A percentile compares a stretch with the other conserved stretches of the same genome.
phyloP scores from a whole-genome alignment of 2,888 invertebrate species.

The Aproaerema taeniolella region DNA sequence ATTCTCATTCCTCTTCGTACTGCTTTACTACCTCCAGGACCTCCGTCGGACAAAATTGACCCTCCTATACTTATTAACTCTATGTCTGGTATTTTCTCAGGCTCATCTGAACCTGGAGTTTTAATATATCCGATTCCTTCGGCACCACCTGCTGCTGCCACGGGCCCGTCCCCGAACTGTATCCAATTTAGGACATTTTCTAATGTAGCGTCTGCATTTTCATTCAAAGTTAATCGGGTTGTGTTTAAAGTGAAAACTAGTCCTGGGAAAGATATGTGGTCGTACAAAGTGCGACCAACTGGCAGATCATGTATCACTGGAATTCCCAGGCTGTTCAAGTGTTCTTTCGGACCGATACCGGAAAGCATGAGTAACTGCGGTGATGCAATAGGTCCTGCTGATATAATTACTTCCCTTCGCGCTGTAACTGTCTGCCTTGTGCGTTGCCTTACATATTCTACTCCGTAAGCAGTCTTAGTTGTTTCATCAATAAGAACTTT shows the following conservation, averaged over 20 bases:
- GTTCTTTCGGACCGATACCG: slow-evolving; percentile 81
- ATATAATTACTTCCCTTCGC: slow-evolving; percentile 82
- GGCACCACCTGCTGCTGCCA: slow-evolving; percentile 75
- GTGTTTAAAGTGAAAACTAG: slow-evolving; percentile 79
- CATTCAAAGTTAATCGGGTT: slow-evolving; percentile 37
- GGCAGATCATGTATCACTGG: slow-evolving; percentile 76
- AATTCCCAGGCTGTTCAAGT: slow-evolving; percentile 72
- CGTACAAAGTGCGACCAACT: slow-evolving; percentile 81
- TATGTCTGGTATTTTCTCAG: slow-evolving; percentile 80
- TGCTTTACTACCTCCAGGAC: slow-evolving; percentile 47
- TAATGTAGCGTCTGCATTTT: slow-evolving; percentile 33
- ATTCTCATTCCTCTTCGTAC: slow-evolving; percentile 61
- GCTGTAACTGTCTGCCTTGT: slow-evolving; percentile 65
- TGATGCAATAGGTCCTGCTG: slow-evolving; percentile 87
- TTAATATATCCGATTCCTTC: slow-evolving; percentile 81
- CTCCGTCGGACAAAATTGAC: slow-evolving; percentile 57
- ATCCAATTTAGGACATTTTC: slow-evolving; percentile 37
- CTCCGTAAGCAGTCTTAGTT: slow-evolving; percentile 70
- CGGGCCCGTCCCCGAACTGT: slow-evolving; percentile 55
- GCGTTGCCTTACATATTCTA: slow-evolving; percentile 67
- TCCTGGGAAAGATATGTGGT: slow-evolving; percentile 80
- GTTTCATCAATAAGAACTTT: slow-evolving; percentile 70
- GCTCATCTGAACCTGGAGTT: slow-evolving; percentile 69
- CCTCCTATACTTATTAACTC: slow-evolving; percentile 81
- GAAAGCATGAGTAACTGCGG: slow-evolving; percentile 90